Conservation (phyloP, 2,797 vertebrate genomes). For the Danio aesculapii region DNA sequence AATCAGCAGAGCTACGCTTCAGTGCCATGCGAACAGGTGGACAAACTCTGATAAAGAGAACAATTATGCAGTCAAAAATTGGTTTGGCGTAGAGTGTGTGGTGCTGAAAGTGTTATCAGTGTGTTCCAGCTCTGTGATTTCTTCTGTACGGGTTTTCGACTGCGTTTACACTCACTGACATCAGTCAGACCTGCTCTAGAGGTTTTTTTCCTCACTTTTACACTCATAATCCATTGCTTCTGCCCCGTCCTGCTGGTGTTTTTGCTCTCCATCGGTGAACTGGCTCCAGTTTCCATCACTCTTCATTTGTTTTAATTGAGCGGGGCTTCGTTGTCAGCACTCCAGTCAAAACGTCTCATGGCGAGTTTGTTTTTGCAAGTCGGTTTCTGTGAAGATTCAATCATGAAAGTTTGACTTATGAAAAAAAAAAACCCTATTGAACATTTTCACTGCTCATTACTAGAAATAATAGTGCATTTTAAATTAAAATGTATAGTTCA, state of each 20-base stretch:
- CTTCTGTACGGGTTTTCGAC: constrained; percentile 63
- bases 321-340: not conserved
- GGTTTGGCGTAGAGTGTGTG: constrained; percentile 30
- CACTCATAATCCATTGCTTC: not conserved
- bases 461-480: too few species aligned
- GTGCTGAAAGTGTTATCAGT: constrained; percentile 67
- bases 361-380: constrained; percentile 10
- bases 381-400: not conserved
- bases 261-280: not conserved
- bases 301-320: constrained; percentile 22
- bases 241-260: not conserved
- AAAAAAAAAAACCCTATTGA: not conserved
- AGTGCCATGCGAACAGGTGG: constrained; percentile 40
- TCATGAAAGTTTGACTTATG: not conserved
- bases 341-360: constrained; percentile 12
- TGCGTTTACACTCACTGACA: too few species aligned
- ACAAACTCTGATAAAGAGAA: constrained; percentile 48
- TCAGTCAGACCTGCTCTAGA: too few species aligned
- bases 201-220: not conserved
- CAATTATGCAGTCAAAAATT: constrained; percentile 50
- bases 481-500: not conserved
- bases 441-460: not conserved
- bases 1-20: constrained; percentile 43
- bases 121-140: constrained; percentile 74
- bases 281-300: constrained; percentile 22